Evolutionary conservation across 2,113 vertebrate genomes (phyloP).

Genomic region (Hucho hucho): DNA sequence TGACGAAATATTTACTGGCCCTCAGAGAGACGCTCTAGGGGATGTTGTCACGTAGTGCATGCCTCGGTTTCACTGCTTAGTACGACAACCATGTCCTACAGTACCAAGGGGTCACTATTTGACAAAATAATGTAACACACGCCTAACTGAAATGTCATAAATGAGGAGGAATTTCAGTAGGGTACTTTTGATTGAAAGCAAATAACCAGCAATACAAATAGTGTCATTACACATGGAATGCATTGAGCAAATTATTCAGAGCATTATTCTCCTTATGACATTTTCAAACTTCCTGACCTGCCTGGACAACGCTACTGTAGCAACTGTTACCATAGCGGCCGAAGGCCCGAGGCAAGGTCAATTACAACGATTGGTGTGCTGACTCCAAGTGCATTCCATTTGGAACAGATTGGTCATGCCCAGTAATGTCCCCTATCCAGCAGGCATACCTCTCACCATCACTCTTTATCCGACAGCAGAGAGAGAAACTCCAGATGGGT

Average conservation of each 20-base stretch:
- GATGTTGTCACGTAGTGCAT: conserved; percentile 38
- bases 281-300: neutral
- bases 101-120: too few relatives aligned
- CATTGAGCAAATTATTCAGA: too few relatives aligned
- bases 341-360: conserved; percentile 61
- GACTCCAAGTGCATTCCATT: conserved; percentile 72
- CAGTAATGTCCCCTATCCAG: conserved; percentile 64
- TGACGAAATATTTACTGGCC: conserved; percentile 60
- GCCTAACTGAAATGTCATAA: neutral
- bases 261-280: neutral
- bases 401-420: conserved; percentile 68
- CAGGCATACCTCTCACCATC: conserved; percentile 62
- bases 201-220: too few relatives aligned
- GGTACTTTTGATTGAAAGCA: too few relatives aligned
- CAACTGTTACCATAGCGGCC: conserved; percentile 48
- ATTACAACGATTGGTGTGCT: conserved; percentile 64
- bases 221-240: too few relatives aligned
- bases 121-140: too few relatives aligned
- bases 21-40: conserved; percentile 38
- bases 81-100: neutral
- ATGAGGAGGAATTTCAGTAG: neutral
- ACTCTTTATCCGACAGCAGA: conserved; percentile 57
- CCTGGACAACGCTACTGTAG: conserved; percentile 9
- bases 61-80: conserved; percentile 11
- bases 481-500: conserved; percentile 52